Conservation (phyloP, 2,888 invertebrate species). For the Drosophila gaucha region DNA sequence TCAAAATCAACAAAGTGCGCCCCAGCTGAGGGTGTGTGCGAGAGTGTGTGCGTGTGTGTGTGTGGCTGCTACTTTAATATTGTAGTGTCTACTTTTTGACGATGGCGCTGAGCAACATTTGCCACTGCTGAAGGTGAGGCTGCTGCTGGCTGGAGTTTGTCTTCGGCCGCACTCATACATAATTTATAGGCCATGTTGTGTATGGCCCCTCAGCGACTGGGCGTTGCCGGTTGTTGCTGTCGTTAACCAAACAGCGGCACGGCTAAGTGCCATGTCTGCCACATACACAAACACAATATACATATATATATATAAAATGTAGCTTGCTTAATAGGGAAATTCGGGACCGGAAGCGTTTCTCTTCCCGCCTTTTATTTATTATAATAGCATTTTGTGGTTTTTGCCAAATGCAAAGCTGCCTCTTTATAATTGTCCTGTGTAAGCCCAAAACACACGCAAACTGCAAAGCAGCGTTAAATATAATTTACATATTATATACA, state of each 20-base stretch:
- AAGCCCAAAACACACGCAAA: conserved; percentile 10
- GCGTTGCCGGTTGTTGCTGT: conserved; percentile 51
- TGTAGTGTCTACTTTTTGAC: conserved; percentile 58
- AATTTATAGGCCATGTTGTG: conserved; percentile 66
- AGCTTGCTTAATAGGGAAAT: conserved; percentile 4
- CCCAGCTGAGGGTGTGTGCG: conserved; percentile 2
- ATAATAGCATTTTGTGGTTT: conserved; percentile 76
- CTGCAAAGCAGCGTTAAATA: conserved; percentile 13
- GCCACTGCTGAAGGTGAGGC: conserved; percentile 29
- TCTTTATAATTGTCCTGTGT: conserved; percentile 65
- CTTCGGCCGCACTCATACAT: conserved; percentile 64
- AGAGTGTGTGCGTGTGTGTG: conserved; percentile 13
- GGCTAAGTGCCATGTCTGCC: conserved; percentile 63
- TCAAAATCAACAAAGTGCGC: conserved; percentile 54
- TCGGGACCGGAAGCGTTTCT: conserved; percentile 56
- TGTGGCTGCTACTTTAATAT: conserved; percentile 54
- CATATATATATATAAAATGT: neutral
- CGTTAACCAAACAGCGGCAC: conserved; percentile 68
- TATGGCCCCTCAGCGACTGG: conserved; percentile 49
- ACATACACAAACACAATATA: conserved; percentile 1
- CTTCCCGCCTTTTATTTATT: conserved; percentile 62
- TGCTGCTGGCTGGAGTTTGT: conserved; percentile 20
- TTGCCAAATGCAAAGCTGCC: conserved; percentile 45
- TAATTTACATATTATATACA: conserved; percentile 30
- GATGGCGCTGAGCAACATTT: conserved; percentile 49